Base-by-base conservation (phyloP, 2,888 invertebrate species). In the Dasysyrphus tricinctus region DNA sequence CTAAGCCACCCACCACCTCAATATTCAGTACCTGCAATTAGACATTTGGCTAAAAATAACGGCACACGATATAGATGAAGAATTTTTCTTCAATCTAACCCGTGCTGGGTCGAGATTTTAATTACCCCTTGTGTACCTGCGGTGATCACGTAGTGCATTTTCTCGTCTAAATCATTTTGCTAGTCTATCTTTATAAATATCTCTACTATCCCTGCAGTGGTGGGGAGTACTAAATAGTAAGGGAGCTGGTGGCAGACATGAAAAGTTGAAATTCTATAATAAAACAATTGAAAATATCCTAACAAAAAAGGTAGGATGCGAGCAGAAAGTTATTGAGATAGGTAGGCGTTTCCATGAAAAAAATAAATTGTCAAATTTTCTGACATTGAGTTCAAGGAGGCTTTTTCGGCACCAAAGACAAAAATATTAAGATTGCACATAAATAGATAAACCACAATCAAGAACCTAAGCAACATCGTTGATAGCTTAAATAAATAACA, bases 61-160 rank as follows among this genome's bases (percentile, higher is more conserved):
- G 79, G 80, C 80, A 76, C 87, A 84, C 88, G 88, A 88, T 81
- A 88, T 80, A 84, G 77, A 81, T 81, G 76, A 84, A 74, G 88
- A 88, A 88, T 88, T 79, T 78, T 59, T 75, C 49, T 54, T 74
- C 47, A 47, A 77, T 65, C 63, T 63, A 73, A 39, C 56, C 63
- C 61, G 59, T 59, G 74, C 69, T 79, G 74, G 79, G 47, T 70
- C 63, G 61, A 74, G 61, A 61, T 83, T 83, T 83, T 69, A 83
- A 79, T 83, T 79, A 74, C 73, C 73, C 73, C 44, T 57, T 65
- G 72, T 75, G 56, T 83, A 84, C 80, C 84, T 72, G 75, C 51
- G 80, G 76, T 72, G 75, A 76, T 72, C 74, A 75, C 56, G 74
- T 70, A 67, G 75, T 84, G 80, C 63, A 76, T 61, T 80, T 72